Percentiles rank a stretch among this genome's conserved stretches.
Evolutionary conservation across 1,140 invertebrate species (phyloP).

Genomic region (Calycopis cecrops): DNA sequence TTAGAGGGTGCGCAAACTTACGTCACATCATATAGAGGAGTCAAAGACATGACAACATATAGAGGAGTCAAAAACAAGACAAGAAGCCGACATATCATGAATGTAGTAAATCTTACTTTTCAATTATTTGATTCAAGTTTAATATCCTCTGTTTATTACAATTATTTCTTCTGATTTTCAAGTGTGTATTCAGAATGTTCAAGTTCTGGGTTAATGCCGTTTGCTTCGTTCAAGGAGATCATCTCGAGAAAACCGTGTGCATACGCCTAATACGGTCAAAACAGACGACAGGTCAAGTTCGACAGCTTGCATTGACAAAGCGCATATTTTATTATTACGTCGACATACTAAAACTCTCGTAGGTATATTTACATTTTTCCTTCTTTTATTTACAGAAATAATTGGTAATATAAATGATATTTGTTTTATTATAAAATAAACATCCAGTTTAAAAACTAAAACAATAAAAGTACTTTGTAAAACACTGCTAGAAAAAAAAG

Average conservation of each 20-base stretch:
- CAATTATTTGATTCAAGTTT: no score
- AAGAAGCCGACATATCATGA: background rate
- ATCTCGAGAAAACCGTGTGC: no score
- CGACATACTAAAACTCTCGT: background rate
- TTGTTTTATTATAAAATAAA: no score
- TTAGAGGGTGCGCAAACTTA: background rate
- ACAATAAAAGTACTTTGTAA: no score
- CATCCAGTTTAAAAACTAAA: no score
- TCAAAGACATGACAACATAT: constrained; percentile 28
- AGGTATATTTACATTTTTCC: background rate
- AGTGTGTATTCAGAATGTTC: no score
- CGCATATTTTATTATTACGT: constrained; percentile 12
- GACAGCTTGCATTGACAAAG: background rate
- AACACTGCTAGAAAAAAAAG: no score
- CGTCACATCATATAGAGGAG: background rate
- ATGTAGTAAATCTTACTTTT: no score
- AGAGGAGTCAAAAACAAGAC: constrained; percentile 21
- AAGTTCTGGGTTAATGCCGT: no score
- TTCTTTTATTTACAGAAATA: background rate
- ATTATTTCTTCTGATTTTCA: no score
- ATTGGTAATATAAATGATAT: background rate
- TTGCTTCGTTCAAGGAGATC: no score
- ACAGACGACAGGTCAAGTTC: constrained; percentile 9
- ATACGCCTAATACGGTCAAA: background rate
- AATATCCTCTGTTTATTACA: no score